These are phyloP conservation scores for Steatornis caripensis DNA, from an alignment of 2,113 vertebrate species.

Conservation along the genomic window DNA sequence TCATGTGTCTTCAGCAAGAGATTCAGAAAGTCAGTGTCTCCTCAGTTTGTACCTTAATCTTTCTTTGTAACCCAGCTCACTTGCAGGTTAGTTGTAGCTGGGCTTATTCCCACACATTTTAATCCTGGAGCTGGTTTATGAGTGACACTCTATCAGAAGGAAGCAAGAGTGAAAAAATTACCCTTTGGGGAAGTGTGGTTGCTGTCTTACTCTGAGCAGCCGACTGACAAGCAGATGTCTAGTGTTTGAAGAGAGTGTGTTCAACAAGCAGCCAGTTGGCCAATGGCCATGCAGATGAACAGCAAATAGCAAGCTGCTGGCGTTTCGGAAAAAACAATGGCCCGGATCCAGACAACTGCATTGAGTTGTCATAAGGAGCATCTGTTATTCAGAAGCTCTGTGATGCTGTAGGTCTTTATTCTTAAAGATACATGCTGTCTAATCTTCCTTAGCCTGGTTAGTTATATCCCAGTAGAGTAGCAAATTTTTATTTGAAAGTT, in stretches of 20 bases:
- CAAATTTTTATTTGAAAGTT: neutral
- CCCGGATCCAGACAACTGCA: neutral
- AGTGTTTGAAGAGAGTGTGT: neutral
- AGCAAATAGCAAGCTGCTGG: neutral
- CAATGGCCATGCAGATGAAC: neutral
- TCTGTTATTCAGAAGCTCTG: neutral
- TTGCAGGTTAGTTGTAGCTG: neutral
- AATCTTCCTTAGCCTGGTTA: neutral
- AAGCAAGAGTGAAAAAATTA: neutral
- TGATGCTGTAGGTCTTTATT: neutral
- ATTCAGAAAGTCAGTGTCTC: neutral
- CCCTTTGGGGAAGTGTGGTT: neutral
- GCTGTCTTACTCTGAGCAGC: neutral
- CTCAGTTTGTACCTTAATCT: neutral
- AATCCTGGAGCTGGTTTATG: neutral
- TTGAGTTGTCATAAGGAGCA: neutral
- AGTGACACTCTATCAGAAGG: neutral
- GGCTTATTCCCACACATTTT: neutral
- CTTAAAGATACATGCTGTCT: neutral
- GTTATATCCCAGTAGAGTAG: neutral
- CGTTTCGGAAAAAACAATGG: neutral
- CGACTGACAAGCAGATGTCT: constrained; percentile 5
- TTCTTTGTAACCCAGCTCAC: neutral
- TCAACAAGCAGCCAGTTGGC: neutral
- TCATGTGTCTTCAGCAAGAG: neutral